Evolutionary conservation across 1,140 invertebrate species (phyloP), one percentile per base, ranked within the genome.

Genomic region (Megalopta genalis): DNA sequence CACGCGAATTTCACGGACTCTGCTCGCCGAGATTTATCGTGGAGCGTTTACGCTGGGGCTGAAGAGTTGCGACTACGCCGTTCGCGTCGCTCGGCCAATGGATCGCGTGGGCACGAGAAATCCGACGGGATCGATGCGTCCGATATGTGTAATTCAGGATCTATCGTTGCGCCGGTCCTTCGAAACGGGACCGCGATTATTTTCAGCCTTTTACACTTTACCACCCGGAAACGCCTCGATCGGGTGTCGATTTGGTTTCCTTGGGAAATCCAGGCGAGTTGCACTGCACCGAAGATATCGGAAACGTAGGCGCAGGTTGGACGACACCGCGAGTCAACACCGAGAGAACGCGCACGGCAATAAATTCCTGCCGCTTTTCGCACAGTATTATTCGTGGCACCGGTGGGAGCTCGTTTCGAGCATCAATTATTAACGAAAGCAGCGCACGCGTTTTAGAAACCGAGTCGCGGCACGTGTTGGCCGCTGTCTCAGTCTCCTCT

Each of bases 21-120:
- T 59, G 79, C 73, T 49, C 39, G 23, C 70, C 42, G 67, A 68
- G 75, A 84, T 84, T 84, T 84, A 84, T 76, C 83, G 57, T 65
- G 63, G 71, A 80, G 37, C 73, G 81, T 80, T 84, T 65, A 62
- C 71, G 10, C 59, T 18, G 9, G n/a, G n/a, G 72, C 25, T 57
- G 64, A 73, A 77, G 84, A 46, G 76, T 64, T 39, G 52, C 46
- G 49, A 8, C 52, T 25, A 6, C 62, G 71, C 3, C 25, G 52
- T 69, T 54, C 67, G 32, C 32, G 57, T 57, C 64, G 67, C 3
- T n/a, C 39, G 1, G 23, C 42, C 42, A 46, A 12, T n/a, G 42
- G 52, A 76, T 60, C 39, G 18, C 12, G 0, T 5, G n/a, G 14
- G 14, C 63, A 25, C 0, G 59, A 77, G 63, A 77, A 59, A 2